phyloP scores from a whole-genome alignment of 1,140 invertebrate species.

The Ceratitis capitata region DNA sequence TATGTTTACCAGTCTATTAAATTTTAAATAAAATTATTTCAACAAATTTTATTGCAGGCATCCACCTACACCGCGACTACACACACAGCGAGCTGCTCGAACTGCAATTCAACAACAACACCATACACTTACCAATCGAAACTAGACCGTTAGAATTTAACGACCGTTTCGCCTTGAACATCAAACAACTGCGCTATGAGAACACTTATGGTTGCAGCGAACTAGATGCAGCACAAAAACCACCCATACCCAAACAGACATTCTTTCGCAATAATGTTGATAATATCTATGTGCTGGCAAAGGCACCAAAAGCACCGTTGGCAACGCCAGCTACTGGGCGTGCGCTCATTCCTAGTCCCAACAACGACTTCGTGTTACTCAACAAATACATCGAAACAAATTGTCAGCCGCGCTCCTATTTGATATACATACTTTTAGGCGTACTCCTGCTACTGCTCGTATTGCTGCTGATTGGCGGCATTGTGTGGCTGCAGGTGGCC shows the following conservation, averaged over 20 bases:
- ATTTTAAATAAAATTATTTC: no score
- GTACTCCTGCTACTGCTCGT: slow-evolving; percentile 63
- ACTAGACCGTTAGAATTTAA: slow-evolving; percentile 52
- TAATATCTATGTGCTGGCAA: slow-evolving; percentile 47
- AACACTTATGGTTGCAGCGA: slow-evolving; percentile 55
- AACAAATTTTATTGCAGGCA: slow-evolving; percentile 41
- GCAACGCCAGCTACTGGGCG: neutral
- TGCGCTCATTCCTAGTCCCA: slow-evolving; percentile 36
- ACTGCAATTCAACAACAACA: slow-evolving; percentile 60
- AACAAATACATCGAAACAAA: slow-evolving; percentile 44
- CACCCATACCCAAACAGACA: slow-evolving; percentile 49
- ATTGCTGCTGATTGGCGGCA: slow-evolving; percentile 58
- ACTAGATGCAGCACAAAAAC: slow-evolving; percentile 51
- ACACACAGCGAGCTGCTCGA: slow-evolving; percentile 57
- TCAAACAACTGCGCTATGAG: slow-evolving; percentile 52
- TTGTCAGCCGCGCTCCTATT: slow-evolving; percentile 47
- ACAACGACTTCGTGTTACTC: slow-evolving; percentile 49
- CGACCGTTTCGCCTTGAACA: slow-evolving; percentile 52
- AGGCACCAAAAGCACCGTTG: neutral
- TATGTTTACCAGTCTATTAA: no score
- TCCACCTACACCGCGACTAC: slow-evolving; percentile 56
- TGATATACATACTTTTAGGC: slow-evolving; percentile 54
- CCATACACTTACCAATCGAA: slow-evolving; percentile 46
- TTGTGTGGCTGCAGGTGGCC: slow-evolving; percentile 59
- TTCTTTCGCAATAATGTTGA: slow-evolving; percentile 57